phyloP scores from a whole-genome alignment of 1,140 invertebrate genomes.

The Drosophila sp. region DNA sequence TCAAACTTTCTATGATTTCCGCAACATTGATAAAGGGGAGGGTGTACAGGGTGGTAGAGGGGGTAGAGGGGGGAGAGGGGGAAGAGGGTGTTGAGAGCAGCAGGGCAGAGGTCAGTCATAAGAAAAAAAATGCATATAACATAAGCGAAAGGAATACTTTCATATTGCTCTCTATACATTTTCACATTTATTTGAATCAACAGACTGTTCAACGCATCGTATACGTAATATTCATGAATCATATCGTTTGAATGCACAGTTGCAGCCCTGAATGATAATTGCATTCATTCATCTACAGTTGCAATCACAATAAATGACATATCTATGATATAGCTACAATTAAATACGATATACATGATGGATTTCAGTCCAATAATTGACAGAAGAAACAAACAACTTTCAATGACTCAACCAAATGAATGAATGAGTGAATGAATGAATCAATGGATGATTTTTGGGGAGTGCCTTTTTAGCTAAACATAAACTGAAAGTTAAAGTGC shows the following conservation, averaged over 20 bases:
- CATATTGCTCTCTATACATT: not conserved
- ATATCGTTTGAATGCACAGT: slow-evolving; percentile 8
- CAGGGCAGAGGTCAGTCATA: slow-evolving; percentile 17
- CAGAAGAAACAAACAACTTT: not conserved
- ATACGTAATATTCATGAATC: slow-evolving; percentile 46
- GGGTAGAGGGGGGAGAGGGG: slow-evolving; percentile 2
- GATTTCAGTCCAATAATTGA: not conserved
- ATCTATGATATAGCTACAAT: not conserved
- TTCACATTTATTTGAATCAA: no score
- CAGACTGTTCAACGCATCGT: slow-evolving; percentile 17
- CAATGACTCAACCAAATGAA: slow-evolving; percentile 4
- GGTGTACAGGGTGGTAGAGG: not conserved
- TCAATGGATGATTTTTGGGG: not conserved
- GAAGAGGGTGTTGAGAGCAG: not conserved
- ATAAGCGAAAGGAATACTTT: slow-evolving; percentile 38
- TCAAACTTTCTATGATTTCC: slow-evolving; percentile 81
- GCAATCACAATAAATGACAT: slow-evolving; percentile 34
- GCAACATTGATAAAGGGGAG: slow-evolving; percentile 17
- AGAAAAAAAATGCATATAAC: not conserved
- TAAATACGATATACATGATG: not conserved
- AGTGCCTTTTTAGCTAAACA: not conserved
- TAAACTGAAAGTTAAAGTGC: no score
- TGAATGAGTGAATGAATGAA: not conserved
- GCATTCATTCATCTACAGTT: slow-evolving; percentile 14
- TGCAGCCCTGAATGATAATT: slow-evolving; percentile 33